phyloP scores from a whole-genome alignment of 2,797 vertebrate genomes.

The Lacerta agilis region DNA sequence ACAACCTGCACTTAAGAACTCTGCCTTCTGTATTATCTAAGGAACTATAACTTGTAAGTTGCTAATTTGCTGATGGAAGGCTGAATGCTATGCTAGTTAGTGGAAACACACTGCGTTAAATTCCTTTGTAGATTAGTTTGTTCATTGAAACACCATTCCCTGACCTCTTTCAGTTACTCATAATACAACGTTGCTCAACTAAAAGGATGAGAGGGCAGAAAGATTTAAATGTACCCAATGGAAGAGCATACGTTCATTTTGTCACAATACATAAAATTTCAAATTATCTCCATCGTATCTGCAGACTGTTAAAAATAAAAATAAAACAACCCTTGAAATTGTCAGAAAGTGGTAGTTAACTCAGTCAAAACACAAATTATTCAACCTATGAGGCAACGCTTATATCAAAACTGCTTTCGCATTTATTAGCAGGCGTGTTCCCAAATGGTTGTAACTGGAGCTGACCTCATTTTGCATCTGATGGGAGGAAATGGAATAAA shows the following conservation, averaged over 20 bases:
- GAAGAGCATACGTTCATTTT: background rate
- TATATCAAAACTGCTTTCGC: constrained; percentile 26
- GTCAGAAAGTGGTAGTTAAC: background rate
- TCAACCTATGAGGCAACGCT: background rate
- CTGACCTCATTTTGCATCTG: constrained; percentile 53
- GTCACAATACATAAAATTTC: background rate
- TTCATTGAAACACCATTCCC: background rate
- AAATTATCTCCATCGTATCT: constrained; percentile 9
- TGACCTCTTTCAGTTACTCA: background rate
- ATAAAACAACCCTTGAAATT: background rate
- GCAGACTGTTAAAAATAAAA: background rate
- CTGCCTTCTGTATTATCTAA: background rate
- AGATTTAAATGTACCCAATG: background rate
- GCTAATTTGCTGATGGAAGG: background rate
- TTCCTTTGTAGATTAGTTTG: constrained; percentile 3
- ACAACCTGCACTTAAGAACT: background rate
- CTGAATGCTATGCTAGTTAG: background rate
- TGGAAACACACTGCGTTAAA: background rate
- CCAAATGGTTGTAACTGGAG: constrained; percentile 43
- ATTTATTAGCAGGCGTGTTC: constrained; percentile 36
- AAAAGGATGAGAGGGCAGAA: background rate
- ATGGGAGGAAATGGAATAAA: constrained; percentile 54
- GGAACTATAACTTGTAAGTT: background rate
- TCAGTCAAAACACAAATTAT: constrained; percentile 25
- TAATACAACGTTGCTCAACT: constrained; percentile 1